These are phyloP conservation scores for Ondatra zibethicus DNA, from an alignment of 2,113 vertebrate species.

Conservation along the genomic window DNA sequence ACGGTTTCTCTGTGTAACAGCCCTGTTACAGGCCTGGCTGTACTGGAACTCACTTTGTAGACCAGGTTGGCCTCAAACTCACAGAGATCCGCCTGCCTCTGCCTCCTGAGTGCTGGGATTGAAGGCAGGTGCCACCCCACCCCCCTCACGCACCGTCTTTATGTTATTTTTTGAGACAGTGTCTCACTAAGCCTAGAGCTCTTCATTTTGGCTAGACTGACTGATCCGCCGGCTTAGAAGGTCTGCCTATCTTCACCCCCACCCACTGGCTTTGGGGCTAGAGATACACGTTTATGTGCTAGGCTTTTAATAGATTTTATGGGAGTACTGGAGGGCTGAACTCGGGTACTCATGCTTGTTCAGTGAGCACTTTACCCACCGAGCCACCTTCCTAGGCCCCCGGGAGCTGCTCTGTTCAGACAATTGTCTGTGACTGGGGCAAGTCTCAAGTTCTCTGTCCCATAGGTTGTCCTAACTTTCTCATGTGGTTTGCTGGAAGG, in stretches of 20 bases:
- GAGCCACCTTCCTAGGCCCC: too few relatives aligned
- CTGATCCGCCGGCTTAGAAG: neutral
- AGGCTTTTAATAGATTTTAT: neutral
- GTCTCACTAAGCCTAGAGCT: neutral
- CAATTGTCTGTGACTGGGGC: neutral
- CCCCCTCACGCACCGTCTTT: too few relatives aligned
- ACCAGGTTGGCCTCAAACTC: too few relatives aligned
- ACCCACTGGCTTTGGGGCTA: neutral
- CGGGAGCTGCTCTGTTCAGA: slow-evolving; percentile 31
- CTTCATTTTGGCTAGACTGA: neutral
- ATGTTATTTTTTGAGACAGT: neutral
- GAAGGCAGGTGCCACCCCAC: accelerated
- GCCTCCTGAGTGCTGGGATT: too few relatives aligned
- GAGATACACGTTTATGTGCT: neutral
- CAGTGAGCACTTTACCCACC: neutral
- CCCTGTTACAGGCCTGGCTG: too few relatives aligned
- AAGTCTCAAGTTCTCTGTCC: slow-evolving; percentile 7
- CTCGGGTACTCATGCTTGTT: neutral
- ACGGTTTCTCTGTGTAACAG: neutral
- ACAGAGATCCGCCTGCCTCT: too few relatives aligned
- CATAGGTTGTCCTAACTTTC: neutral
- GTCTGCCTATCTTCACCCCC: neutral
- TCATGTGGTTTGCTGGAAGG: neutral
- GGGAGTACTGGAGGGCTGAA: neutral
- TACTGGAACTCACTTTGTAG: too few relatives aligned